These are phyloP conservation scores for Corydoras sp. DNA, from an alignment of 2,113 vertebrate genomes.

Conservation along the genomic window DNA sequence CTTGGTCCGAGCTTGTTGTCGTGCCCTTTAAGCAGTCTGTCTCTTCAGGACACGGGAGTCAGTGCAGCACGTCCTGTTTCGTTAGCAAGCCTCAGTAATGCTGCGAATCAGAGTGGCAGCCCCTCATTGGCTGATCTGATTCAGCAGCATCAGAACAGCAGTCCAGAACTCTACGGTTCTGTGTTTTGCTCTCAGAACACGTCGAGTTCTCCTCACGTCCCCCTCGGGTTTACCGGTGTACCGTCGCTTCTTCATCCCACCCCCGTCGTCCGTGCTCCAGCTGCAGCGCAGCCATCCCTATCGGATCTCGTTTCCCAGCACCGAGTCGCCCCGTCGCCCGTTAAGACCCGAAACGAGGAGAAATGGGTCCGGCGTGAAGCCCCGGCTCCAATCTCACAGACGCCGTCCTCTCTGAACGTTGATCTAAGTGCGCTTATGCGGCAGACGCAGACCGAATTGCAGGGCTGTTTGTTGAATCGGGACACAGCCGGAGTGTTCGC, in stretches of 20 bases:
- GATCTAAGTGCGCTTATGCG: slow-evolving; percentile 78
- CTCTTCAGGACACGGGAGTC: not conserved
- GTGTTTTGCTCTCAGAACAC: slow-evolving; percentile 56
- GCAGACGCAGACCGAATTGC: slow-evolving; percentile 36
- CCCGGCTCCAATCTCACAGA: slow-evolving; percentile 33
- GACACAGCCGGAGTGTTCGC: slow-evolving; percentile 66
- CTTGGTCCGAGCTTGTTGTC: not conserved
- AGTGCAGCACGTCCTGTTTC: not conserved
- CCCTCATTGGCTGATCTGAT: slow-evolving; percentile 80
- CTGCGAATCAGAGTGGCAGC: slow-evolving; percentile 49
- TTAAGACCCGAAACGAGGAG: not conserved
- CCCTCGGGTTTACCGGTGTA: no score
- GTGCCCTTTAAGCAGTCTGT: not conserved
- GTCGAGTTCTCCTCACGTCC: slow-evolving; percentile 9
- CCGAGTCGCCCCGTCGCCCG: slow-evolving; percentile 31
- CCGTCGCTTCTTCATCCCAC: no score
- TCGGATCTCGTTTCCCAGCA: slow-evolving; percentile 45
- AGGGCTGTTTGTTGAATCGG: slow-evolving; percentile 18
- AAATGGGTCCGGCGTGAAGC: slow-evolving; percentile 31
- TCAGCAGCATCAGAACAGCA: slow-evolving; percentile 71
- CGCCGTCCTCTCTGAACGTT: slow-evolving; percentile 48
- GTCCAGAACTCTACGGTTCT: slow-evolving; percentile 50
- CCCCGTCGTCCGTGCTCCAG: slow-evolving; percentile 38
- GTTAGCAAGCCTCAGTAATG: not conserved
- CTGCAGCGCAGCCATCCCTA: slow-evolving; percentile 38